A percentile compares a stretch with the other conserved stretches of the same genome.
phyloP scores from a whole-genome alignment of 2,888 invertebrate genomes.

The Hyppa rectilinea region DNA sequence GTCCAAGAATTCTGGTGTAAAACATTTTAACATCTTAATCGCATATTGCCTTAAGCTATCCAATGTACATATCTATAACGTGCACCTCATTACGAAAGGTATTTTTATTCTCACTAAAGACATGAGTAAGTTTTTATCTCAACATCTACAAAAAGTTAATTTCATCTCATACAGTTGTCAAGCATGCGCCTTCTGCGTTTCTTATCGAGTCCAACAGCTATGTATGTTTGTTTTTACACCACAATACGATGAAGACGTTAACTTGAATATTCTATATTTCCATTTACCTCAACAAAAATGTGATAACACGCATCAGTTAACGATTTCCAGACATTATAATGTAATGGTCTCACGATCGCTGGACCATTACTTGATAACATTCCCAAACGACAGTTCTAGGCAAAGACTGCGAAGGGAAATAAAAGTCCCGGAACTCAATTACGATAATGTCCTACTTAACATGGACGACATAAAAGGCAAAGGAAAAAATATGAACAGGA shows the following conservation, averaged over 20 bases:
- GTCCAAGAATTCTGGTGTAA: too few species aligned
- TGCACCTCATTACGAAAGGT: background rate
- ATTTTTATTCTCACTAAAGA: background rate
- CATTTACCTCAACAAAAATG: constrained; percentile 57
- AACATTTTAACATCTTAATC: background rate
- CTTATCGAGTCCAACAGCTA: background rate
- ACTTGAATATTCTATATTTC: constrained; percentile 65
- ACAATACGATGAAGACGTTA: constrained; percentile 63
- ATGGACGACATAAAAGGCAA: background rate
- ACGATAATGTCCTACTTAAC: constrained; percentile 12
- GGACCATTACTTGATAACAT: constrained; percentile 21
- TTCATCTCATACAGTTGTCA: background rate
- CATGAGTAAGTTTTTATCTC: background rate
- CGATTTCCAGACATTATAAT: constrained; percentile 52
- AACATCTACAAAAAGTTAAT: background rate
- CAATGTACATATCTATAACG: background rate
- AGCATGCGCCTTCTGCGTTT: constrained; percentile 45
- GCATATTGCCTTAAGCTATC: background rate
- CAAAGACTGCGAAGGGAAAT: constrained; percentile 4
- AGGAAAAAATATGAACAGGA: background rate
- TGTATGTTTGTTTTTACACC: constrained; percentile 60
- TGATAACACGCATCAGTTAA: constrained; percentile 46
- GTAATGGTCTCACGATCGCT: constrained; percentile 29
- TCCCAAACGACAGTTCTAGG: constrained; percentile 1
- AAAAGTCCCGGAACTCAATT: constrained; percentile 26